phyloP scores from a whole-genome alignment of 1,140 invertebrate species.

The Heliconius eleuchia region DNA sequence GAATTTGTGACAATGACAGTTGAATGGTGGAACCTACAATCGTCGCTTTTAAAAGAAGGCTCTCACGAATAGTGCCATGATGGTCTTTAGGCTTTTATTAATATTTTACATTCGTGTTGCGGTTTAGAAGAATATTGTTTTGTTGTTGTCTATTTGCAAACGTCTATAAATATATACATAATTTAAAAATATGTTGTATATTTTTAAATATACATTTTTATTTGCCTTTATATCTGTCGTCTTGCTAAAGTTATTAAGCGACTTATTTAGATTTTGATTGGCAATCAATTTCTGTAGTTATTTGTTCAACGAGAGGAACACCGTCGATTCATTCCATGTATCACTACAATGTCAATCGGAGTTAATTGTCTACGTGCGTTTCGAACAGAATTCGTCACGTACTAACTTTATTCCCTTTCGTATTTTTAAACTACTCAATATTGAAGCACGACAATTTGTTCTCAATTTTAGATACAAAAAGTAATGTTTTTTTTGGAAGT shows the following conservation, averaged over 20 bases:
- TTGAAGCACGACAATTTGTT: slow-evolving; percentile 2
- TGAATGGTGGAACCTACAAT: no score
- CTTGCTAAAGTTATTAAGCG: not conserved
- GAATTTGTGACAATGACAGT: not conserved
- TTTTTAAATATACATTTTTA: not conserved
- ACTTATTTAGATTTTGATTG: slow-evolving; percentile 5
- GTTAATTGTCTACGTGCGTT: slow-evolving; percentile 70
- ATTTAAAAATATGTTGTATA: no score
- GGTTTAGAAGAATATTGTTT: no score
- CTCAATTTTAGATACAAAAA: slow-evolving; percentile 4
- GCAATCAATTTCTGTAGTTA: slow-evolving; percentile 1
- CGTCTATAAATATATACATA: no score
- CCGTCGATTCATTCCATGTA: slow-evolving; percentile 46
- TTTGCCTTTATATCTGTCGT: not conserved
- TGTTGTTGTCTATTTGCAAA: no score
- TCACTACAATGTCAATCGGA: slow-evolving; percentile 57
- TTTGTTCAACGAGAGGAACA: slow-evolving; percentile 8
- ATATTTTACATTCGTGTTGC: no score
- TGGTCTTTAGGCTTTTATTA: no score
- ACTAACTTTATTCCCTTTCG: slow-evolving; percentile 40
- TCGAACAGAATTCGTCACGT: slow-evolving; percentile 64
- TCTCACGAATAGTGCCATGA: no score
- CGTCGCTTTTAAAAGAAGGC: no score
- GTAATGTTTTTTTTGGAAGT: not conserved
- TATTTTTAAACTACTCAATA: slow-evolving; percentile 34